These are phyloP conservation scores for Neodiprion pinetum DNA, from an alignment of 1,140 invertebrate genomes.

Conservation along the genomic window DNA sequence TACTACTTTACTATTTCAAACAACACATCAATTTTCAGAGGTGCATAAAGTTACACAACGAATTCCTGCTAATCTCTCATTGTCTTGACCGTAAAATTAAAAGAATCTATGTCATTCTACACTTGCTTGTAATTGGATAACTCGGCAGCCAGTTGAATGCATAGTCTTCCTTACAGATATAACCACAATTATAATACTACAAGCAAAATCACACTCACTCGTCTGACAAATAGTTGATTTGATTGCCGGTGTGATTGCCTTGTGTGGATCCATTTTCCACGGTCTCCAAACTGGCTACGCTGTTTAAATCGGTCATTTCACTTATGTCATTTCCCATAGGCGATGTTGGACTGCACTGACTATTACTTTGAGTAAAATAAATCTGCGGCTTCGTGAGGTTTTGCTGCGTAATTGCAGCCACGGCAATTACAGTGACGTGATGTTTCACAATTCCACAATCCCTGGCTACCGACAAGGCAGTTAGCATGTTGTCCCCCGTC, in stretches of 20 bases:
- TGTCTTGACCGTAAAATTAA: no score
- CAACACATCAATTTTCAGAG: no score
- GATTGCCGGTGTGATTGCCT: constrained; percentile 43
- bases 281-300: constrained; percentile 68
- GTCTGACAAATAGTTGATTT: constrained; percentile 54
- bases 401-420: constrained; percentile 61
- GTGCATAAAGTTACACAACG: no score
- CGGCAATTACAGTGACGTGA: constrained; percentile 78
- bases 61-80: no score
- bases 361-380: constrained; percentile 57
- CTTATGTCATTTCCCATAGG: constrained; percentile 51
- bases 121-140: no score
- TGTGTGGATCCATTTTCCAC: constrained; percentile 60
- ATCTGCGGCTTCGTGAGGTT: constrained; percentile 56
- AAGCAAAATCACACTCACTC: constrained; percentile 42
- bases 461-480: constrained; percentile 88
- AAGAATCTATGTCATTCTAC: no score
- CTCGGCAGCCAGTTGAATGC: no score
- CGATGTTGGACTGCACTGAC: constrained; percentile 53
- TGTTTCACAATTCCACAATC: constrained; percentile 87
- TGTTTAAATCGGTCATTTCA: constrained; percentile 60
- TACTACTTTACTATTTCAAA: no score
- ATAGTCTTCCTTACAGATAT: no score
- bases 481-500: constrained; percentile 94
- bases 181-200: no score